Base-by-base conservation (phyloP, 2,888 invertebrate genomes). In the Hypomecis punctinalis region DNA sequence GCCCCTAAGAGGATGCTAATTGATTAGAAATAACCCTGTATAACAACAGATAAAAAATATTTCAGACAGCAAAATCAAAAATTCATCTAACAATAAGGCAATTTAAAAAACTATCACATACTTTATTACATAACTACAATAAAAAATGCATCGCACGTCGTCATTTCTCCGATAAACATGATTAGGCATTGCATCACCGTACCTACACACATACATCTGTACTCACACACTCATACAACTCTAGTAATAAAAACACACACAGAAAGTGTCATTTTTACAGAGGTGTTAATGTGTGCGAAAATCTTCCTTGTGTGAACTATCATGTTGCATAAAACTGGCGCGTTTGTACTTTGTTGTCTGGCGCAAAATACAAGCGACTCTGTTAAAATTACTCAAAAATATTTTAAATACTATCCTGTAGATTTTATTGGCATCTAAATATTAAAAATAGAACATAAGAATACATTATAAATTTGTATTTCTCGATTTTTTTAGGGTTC, bases 171-270 rank as follows among this genome's bases (percentile, higher is more conserved):
- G 83, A 89, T 89, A 85, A 83, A 82, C 86, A 78, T 81, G 85
- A 86, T 89, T 89, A 88, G 84, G 75, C 77, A 84, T 91, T 91
- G 82, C 91, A 84, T 90, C 89, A 90, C 74, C 77, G 78, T 76
- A 69, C 74, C 36, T 48, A 61, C 64, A 40, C 59, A 67, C 63
- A 72, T 70, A 68, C 70, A 74, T 5, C 35, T 69, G 72, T 47
- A 72, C 69, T 71, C 43, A 72, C 69, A 71, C 46, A 61, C 43
- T 61, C 45, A 65, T 45, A 52, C 47, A 23, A 23, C 23, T 23
- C 23, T 2, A 58, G 46, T 43, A 55, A 57, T 57, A 51, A 53
- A 52, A 36, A 63, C 59, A 52, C 66, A 69, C 67, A 67, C 7
- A 33, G 40, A 63, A 61, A 61, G 55, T 55, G 61, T 52, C 11